Base-by-base conservation (phyloP, 2,888 invertebrate genomes). In the Chymomyza fuscimana region DNA sequence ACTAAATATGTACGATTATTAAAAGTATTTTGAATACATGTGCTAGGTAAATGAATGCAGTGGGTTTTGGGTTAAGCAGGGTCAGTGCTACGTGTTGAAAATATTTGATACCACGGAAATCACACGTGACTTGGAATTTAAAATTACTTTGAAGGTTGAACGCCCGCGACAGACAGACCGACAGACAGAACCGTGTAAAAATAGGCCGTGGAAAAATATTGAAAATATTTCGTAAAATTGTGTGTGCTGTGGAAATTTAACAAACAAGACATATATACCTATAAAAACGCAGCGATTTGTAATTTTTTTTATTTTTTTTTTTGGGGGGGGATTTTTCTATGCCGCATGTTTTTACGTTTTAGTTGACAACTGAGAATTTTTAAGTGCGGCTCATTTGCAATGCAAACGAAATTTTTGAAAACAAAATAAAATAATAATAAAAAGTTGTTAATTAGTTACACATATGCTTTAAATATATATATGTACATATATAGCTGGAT, bases 201-300 rank as follows among this genome's bases (percentile, higher is more conserved):
- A 19, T 59, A 59, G 32, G 25, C 10, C 22, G 29, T 32, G n/a
- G 59, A 61, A 15, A 61, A 60, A 29, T 32, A 19, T 36, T 32
- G 6, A 60, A 46, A 63, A 51, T n/a, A 54, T 81, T 87, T 76
- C 82, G 73, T 76, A 70, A 87, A 87, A 72, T 59, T 70, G 67
- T 80, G 80, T 82, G 82, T 58, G 58, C 25, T 67, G 77, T 70
- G 83, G 74, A 82, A 85, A 74, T 78, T 73, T 78, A 15, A 40
- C 15, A 64, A 16, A 40, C 5, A 64, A 16, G n/a, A 59, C 25
- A 64, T 67, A n/a, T n/a, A 54, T 25, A 25, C 0, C 4, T 25
- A 25, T 32, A 62, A 5, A 60, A 54, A 71, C 52, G 46, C 60
- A 68, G 63, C 64, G 40, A 51, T 40, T 29, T n/a, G 36, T 32